Conservation (phyloP, 2,113 vertebrate species). For the Chloroceryle aenea region DNA sequence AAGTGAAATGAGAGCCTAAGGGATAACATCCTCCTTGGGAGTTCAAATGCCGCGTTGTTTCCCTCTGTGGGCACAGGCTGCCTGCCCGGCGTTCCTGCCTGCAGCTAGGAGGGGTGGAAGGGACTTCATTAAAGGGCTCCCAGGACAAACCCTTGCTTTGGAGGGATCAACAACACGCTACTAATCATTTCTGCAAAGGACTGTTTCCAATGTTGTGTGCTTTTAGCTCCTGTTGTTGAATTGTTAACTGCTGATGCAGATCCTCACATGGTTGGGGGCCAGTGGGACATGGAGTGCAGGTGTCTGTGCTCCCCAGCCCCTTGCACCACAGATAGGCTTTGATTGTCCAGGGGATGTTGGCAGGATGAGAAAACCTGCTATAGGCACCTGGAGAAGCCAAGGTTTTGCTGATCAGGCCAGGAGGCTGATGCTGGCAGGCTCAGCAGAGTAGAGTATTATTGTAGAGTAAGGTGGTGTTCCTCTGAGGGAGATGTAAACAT, state of each 20-base stretch:
- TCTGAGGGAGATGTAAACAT: conserved; percentile 43
- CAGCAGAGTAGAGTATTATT: not conserved
- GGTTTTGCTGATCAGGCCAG: not conserved
- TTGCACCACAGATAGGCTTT: fast-evolving
- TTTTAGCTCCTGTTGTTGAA: not conserved
- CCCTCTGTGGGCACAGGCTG: fast-evolving
- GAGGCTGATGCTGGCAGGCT: conserved; percentile 45
- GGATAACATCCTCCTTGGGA: not conserved
- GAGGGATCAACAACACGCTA: not conserved
- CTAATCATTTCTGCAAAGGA: not conserved
- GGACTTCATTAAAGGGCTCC: not conserved
- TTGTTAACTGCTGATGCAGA: not conserved
- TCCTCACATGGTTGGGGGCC: fast-evolving
- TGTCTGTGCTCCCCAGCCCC: fast-evolving
- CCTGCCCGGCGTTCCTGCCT: fast-evolving
- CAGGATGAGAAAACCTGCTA: not conserved
- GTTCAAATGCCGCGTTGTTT: fast-evolving
- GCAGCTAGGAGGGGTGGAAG: no score
- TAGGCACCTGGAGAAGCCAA: not conserved
- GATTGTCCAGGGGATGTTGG: not conserved
- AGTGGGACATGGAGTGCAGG: not conserved
- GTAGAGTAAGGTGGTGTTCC: conserved; percentile 7
- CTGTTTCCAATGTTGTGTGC: not conserved
- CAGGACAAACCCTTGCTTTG: not conserved
- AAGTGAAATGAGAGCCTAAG: not conserved